Conservation (phyloP, 2,797 vertebrate genomes). For the Phalloptychus januarius region DNA sequence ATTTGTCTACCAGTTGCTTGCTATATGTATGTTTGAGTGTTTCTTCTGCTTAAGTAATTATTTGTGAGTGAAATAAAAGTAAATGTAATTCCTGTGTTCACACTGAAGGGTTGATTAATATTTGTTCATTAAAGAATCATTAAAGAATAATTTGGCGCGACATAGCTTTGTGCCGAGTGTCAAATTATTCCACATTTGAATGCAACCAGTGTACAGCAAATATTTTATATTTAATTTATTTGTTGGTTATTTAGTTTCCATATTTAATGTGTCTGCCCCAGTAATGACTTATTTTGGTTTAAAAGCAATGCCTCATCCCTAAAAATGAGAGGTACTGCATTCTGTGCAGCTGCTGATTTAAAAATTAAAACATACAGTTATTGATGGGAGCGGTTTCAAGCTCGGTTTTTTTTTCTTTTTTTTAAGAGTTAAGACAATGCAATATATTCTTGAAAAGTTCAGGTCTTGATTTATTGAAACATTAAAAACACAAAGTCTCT, state of each 20-base stretch:
- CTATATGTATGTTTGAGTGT: not conserved
- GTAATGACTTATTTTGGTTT: not conserved
- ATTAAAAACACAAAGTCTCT: slow-evolving; percentile 16
- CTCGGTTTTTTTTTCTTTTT: not conserved
- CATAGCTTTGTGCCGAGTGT: not conserved
- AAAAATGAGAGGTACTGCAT: not conserved
- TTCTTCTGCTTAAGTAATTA: not conserved
- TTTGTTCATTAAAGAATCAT: not conserved
- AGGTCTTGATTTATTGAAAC: slow-evolving; percentile 7
- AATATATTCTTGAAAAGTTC: slow-evolving; percentile 4
- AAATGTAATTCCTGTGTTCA: no score
- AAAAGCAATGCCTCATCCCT: not conserved
- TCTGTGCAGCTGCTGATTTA: slow-evolving; percentile 4
- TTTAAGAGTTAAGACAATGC: not conserved
- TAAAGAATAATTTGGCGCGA: not conserved
- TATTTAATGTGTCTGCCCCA: not conserved
- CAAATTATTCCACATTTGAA: not conserved
- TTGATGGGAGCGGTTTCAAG: not conserved
- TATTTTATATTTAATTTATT: not conserved
- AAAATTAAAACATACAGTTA: slow-evolving; percentile 11
- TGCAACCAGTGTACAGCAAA: not conserved
- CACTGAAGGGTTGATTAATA: not conserved
- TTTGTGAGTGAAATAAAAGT: not conserved
- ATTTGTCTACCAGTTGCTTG: no score
- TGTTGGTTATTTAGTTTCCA: not conserved